These are phyloP conservation scores for Meandrina meandrites DNA, from an alignment of 92 coral and sea anemone genomes.

Conservation along the genomic window DNA sequence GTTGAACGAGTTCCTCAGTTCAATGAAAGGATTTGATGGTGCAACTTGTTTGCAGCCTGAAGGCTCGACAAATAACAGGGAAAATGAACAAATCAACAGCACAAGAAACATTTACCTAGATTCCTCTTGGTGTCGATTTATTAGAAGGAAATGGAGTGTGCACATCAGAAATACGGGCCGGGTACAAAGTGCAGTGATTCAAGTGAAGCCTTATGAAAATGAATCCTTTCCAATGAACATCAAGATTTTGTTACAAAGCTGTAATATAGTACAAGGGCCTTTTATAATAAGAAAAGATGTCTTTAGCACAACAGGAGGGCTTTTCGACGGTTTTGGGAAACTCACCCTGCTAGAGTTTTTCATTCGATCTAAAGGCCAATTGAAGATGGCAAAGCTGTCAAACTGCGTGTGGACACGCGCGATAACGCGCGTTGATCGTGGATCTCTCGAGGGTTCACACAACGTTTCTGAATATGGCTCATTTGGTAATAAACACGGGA, in stretches of 20 bases:
- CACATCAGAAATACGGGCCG: conserved; percentile 65
- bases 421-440: conserved; percentile 46
- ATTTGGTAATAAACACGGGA: conserved; percentile 53
- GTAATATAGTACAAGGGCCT: conserved; percentile 60
- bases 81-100: background rate
- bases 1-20: conserved; percentile 6
- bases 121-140: conserved; percentile 71
- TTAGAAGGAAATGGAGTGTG: conserved; percentile 57
- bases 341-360: conserved; percentile 58
- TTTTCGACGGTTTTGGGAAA: conserved; percentile 50
- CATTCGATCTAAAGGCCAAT: conserved; percentile 60
- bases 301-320: conserved; percentile 31
- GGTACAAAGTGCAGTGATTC: background rate
- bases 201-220: no score
- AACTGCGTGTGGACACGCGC: conserved; percentile 48
- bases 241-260: background rate
- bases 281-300: conserved; percentile 53
- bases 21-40: conserved; percentile 1
- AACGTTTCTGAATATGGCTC: conserved; percentile 60
- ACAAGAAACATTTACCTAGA: background rate
- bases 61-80: background rate
- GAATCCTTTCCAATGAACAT: no score
- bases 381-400: conserved; percentile 50
- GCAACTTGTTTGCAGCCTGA: conserved; percentile 13
- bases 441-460: conserved; percentile 27